phyloP scores from a whole-genome alignment of 2,888 invertebrate species.

The Oscheius sp. region DNA sequence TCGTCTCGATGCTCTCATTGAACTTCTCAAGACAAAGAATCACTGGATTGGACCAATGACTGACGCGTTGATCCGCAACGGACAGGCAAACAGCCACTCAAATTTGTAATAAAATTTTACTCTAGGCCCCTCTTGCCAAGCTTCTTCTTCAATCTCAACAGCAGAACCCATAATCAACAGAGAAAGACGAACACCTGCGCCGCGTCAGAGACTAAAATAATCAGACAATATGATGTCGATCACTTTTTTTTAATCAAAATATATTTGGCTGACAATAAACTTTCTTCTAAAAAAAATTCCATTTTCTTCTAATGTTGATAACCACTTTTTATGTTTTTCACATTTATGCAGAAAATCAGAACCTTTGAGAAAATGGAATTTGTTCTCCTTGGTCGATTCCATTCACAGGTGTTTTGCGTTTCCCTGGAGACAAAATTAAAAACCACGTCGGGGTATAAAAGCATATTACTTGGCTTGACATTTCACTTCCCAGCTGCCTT shows the following conservation, averaged over 20 bases:
- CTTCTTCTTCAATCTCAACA: constrained; percentile 27
- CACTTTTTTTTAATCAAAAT: neutral
- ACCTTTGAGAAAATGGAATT: neutral
- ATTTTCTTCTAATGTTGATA: no score
- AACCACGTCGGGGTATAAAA: neutral
- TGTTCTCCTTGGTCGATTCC: neutral
- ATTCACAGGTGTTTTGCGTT: constrained; percentile 1
- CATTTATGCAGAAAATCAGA: neutral
- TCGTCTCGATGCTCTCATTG: constrained; percentile 64
- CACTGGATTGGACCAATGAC: constrained; percentile 65
- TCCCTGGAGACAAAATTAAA: constrained; percentile 10
- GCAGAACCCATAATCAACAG: constrained; percentile 14
- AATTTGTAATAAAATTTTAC: neutral
- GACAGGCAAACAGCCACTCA: constrained; percentile 37
- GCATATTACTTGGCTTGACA: neutral
- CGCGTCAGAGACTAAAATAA: constrained; percentile 1
- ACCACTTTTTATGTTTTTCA: no score
- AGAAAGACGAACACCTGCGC: constrained; percentile 3
- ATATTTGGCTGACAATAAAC: constrained; percentile 15
- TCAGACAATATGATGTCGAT: neutral
- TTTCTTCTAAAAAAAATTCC: neutral
- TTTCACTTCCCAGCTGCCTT: constrained; percentile 1
- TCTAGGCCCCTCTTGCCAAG: constrained; percentile 25
- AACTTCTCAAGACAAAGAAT: constrained; percentile 64
- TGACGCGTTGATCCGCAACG: constrained; percentile 64